These are phyloP conservation scores for Cyprinella venusta DNA, from an alignment of 2,797 vertebrate species.

Conservation along the genomic window DNA sequence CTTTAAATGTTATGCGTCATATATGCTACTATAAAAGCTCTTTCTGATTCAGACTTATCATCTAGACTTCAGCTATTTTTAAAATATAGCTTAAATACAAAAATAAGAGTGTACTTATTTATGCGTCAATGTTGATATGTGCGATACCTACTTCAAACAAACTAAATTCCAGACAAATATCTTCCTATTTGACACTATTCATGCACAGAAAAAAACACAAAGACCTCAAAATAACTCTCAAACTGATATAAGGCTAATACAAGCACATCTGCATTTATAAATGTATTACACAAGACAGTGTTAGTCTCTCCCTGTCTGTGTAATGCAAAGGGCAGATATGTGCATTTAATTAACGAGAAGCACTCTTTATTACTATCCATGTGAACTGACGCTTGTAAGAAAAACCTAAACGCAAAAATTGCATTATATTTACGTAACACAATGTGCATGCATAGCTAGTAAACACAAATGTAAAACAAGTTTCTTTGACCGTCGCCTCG, in stretches of 20 bases:
- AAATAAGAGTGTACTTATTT: not conserved
- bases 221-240: not conserved
- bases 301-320: not conserved
- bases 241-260: not conserved
- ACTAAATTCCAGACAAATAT: not conserved
- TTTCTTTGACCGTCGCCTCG: not conserved
- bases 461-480: not conserved
- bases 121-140: not conserved
- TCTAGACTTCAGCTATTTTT: not conserved
- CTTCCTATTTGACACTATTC: not conserved
- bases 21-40: no score
- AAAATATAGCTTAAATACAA: not conserved
- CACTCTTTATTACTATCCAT: not conserved
- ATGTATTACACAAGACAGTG: conserved; percentile 3
- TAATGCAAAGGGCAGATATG: not conserved
- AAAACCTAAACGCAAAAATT: not conserved
- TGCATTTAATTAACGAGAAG: not conserved
- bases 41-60: not conserved
- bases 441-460: not conserved
- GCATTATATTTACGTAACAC: not conserved
- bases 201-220: conserved; percentile 1
- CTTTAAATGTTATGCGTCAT: no score
- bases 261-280: not conserved
- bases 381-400: not conserved
- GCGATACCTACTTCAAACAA: not conserved